Evolutionary conservation across 2,888 invertebrate genomes (phyloP), one percentile per base, ranked within the genome.

Genomic region (Latrodectus elegans): DNA sequence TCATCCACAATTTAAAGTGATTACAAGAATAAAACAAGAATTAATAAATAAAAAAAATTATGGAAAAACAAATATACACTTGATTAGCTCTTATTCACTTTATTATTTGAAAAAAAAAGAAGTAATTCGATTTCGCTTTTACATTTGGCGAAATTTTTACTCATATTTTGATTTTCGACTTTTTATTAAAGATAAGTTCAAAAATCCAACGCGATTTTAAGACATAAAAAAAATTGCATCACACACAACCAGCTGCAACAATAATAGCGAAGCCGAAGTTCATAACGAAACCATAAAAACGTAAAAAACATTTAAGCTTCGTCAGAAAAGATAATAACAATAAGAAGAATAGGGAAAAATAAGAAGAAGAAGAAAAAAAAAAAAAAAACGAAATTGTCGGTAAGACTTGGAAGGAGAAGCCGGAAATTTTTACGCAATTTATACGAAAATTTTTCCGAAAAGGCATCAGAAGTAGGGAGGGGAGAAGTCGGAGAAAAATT

Each of bases 291-390:
- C 73, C 68, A 87, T 73, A 81, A 87, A 80, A 86, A 81, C 22
- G 55, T 73, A 65, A 65, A 75, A 79, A 76, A 86, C 75, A 70
- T 73, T 79, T 84, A 78, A 84, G 68, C 71, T 53, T 51, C n/a
- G 17, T 53, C 38, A 51, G 79, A 70, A 78, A 81, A 87, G 81
- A 87, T 87, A 81, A 87, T 82, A 86, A 86, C 70, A 80, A 84
- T 73, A 84, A 86, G 71, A 81, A 81, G 71, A 86, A 86, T 38
- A 72, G 15, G 74, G 17, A 53, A 52, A 73, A 67, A 22, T 14
- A 22, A 15, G 55, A n/a, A 68, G 51, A 22, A 55, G 67, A 55
- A 74, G 55, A 65, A 51, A 64, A 70, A 49, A 55, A 22, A 70
- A 51, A 76, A 60, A 53, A 83, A 70, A 76, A 64, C 52, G 49